A percentile compares a stretch with the other conserved stretches of the same genome.
Conservation (phyloP, 1,140 invertebrate genomes). For the fruit fly (Drosophila melanogaster) region Release_6_plus_ISO1_MT NT_033779.5:17779501-17780000, state of each 20-base stretch:
- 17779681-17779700: conserved; percentile 54
- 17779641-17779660: conserved; percentile 43
- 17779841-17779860: conserved; percentile 4
- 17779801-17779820: conserved; percentile 37
- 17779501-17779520: conserved; percentile 58
- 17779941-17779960: not conserved
- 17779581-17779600: conserved; percentile 38
- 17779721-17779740: conserved; percentile 75
- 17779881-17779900: conserved; percentile 16
- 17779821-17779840: conserved; percentile 30
- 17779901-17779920: not conserved
- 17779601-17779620: conserved; percentile 65
- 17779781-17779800: conserved; percentile 50
- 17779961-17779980: not conserved
- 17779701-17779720: conserved; percentile 75
- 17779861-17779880: conserved; percentile 16
- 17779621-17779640: conserved; percentile 67
- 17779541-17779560: not conserved
- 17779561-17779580: conserved; percentile 16
- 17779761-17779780: conserved; percentile 53
- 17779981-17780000: not conserved
- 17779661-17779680: not conserved
- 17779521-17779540: conserved; percentile 52
- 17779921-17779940: conserved; percentile 1
- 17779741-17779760: conserved; percentile 58